Evolutionary conservation across 92 coral and sea anemone species (phyloP), one percentile per base, ranked within the genome.

Genomic region (Actinernus sp.): DNA sequence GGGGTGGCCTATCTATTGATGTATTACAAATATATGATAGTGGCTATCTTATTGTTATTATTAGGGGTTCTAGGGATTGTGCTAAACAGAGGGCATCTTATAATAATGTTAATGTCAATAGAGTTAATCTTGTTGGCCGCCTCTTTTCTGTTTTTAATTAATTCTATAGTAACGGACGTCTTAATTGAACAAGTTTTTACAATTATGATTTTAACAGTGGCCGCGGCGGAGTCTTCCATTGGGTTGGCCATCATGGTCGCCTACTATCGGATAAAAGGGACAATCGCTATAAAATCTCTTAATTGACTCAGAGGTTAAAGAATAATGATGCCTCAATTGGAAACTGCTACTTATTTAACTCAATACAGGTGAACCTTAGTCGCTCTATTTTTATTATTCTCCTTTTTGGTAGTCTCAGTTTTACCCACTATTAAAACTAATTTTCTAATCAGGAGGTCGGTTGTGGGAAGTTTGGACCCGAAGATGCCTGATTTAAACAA

Each of bases 171-270:
- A 65, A 69, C 77, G 56, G 93, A 87, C 71, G 49, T 63, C 81
- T 87, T 87, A 67, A 74, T 87, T 55, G 88, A 74, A 81, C 93
- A 87, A 68, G 57, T 87, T 30, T 87, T 81, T 74, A 81, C 88
- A 59, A 87, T 81, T 66, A 67, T 87, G 88, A 61, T 84, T 61
- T 74, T 87, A 52, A 81, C 88, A 72, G 78, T 86, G 25, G 92
- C 92, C 66, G 92, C 92, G 67, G 92, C 92, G 66, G 92, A 86
- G 74, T 87, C 93, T 44, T 82, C 93, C 49, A 87, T 87, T 74
- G 88, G 93, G 28, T 56, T 81, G 81, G 92, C 92, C 51, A 80
- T 86, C 65, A 63, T 86, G 71, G 93, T 87, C 74, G 88, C 93
- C 55, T 82, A 87, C 64, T 82, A 87, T 68, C 79, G 93, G 63